A percentile compares a stretch with the other conserved stretches of the same genome.
These are phyloP conservation scores for Hepsetus odoe DNA, from an alignment of 2,113 vertebrate species.

Conservation along the genomic window DNA sequence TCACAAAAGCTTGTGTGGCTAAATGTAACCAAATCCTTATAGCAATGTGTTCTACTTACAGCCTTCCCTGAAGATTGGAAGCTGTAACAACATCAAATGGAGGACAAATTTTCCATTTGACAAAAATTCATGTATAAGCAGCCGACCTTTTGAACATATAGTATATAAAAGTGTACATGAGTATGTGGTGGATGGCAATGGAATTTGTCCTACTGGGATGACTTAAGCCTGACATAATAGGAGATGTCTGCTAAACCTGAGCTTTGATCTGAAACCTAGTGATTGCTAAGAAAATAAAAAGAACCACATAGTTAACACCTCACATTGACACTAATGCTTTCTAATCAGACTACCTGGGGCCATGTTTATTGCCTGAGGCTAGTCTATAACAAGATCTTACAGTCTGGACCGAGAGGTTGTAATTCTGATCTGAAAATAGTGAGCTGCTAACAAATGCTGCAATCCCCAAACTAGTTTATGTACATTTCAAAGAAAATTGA, in stretches of 20 bases:
- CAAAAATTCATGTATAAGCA: not conserved
- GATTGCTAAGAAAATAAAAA: not conserved
- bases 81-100: too few species aligned
- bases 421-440: too few species aligned
- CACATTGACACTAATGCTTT: not conserved
- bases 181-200: constrained; percentile 55
- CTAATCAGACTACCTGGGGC: not conserved
- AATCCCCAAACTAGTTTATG: not conserved
- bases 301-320: not conserved
- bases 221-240: constrained; percentile 64
- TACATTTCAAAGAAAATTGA: too few species aligned
- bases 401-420: not conserved
- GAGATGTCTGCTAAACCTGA: constrained; percentile 51
- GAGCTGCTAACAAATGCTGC: not conserved
- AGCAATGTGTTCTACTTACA: not conserved
- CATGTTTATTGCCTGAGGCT: not conserved
- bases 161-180: constrained; percentile 30
- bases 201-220: constrained; percentile 61
- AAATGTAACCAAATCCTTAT: not conserved
- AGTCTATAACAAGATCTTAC: not conserved
- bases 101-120: too few species aligned
- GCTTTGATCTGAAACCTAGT: constrained; percentile 60
- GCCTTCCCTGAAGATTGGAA: too few species aligned
- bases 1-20: too few species aligned
- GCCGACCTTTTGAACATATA: not conserved